Evolutionary conservation across 1,140 invertebrate genomes (phyloP), one percentile per base, ranked within the genome.

Genomic region (Drosophila lowei): DNA sequence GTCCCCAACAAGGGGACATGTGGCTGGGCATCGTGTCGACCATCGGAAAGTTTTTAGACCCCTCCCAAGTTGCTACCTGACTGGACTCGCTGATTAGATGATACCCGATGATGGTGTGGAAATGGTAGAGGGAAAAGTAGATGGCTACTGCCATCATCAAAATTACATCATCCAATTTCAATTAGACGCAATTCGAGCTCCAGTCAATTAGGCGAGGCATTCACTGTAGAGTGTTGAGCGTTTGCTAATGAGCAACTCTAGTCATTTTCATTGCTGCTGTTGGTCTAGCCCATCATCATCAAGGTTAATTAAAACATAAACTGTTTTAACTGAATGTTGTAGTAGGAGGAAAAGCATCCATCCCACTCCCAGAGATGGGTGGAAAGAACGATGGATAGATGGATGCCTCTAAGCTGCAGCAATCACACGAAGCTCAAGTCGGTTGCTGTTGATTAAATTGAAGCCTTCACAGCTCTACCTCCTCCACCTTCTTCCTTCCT

Each of bases 241-340:
- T 52, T 75, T 50, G 49, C 71, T 78, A 74, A 78, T 70, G 64
- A 79, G 60, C 47, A 62, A 44, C 38, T 65, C 23, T 53, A 47
- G 50, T 44, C 63, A 54, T 23, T 46, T 57, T 23, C 28, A 23
- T n/a, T 23, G 23, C 43, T 13, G 23, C 43, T 13, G 42, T 16
- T 54, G 28, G 16, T 34, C 15, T 34, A 34, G 30, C 34, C 3
- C 34, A 38, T 16, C 43, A 49, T 70, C 61, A 65, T 65, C 61
- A 60, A 30, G 25, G 34, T 70, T 80, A 76, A 80, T 80, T 80
- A 72, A 77, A 73, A 65, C 73, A 68, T 77, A 70, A 81, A 77
- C 79, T 50, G 63, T 70, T 68, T 60, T 50, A 61, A 46, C 60
- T 47, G 13, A 72, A 66, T 64, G 47, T 23, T 53, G 21, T 18